Conservation (phyloP, 2,113 vertebrate genomes). For the Vulpes lagopus region DNA sequence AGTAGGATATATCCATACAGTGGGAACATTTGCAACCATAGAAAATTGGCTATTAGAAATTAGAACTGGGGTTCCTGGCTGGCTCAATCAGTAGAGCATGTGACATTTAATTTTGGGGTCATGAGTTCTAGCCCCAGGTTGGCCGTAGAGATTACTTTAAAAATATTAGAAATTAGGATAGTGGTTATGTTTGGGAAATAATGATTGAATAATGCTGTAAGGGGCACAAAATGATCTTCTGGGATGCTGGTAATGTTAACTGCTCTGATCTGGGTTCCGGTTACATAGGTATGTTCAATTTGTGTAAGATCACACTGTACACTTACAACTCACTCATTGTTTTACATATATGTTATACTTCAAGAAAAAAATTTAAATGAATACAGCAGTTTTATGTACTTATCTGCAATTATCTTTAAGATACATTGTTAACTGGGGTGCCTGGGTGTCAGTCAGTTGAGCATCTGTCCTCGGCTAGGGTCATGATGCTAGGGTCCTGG, state of each 20-base stretch:
- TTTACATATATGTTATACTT: neutral
- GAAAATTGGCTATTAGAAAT: neutral
- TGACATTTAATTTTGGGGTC: too few species aligned
- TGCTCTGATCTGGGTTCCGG: neutral
- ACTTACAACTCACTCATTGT: neutral
- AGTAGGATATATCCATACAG: neutral
- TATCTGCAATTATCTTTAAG: neutral
- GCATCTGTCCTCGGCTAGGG: neutral
- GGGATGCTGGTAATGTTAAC: neutral
- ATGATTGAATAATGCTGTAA: neutral
- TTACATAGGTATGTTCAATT: neutral
- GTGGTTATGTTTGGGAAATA: neutral
- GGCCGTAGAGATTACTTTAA: neutral
- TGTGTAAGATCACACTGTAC: neutral
- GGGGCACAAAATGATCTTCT: neutral
- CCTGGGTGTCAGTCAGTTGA: neutral
- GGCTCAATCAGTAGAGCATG: too few species aligned
- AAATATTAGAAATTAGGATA: neutral
- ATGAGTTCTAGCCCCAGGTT: neutral
- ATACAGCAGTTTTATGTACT: neutral
- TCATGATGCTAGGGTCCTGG: neutral
- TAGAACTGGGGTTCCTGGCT: neutral
- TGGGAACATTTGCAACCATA: neutral
- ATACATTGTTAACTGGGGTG: neutral
- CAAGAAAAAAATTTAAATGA: neutral